Evolutionary conservation across 1,140 invertebrate species (phyloP), one percentile per base, ranked within the genome.

Genomic region (Cydia amplana): DNA sequence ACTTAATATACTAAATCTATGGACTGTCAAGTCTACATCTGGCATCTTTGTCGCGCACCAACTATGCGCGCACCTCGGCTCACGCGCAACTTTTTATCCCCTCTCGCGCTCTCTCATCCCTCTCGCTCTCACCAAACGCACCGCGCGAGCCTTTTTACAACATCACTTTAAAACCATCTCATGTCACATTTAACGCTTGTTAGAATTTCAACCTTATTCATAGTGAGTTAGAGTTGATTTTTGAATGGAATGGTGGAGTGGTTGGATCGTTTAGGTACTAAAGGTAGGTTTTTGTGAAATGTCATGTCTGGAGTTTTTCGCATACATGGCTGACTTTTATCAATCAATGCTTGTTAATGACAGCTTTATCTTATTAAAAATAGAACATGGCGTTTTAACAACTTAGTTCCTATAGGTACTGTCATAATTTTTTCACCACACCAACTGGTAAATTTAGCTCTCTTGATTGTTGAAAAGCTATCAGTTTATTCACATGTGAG

Each of bases 251-350:
- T n/a, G 4, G 25, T 16, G 7, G 4, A 67, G 64, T n/a, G 16
- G 18, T 60, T 60, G 7, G 1, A 10, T 0, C 55, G 20, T 23
- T 60, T 60, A 60, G 55, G 20, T 60, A 60, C 12, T 60, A 60
- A 60, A 23, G 7, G 18, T 10, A 4, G 0, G 55, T 60, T 60
- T 60, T 60, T 60, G 55, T 60, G 64, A 36, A 32, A 36, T 36
- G 64, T 36, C 28, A 16, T 67, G 64, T 36, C 6, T 67, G 28
- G 12, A 70, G 65, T 70, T 70, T 70, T 70, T 70, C 65, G 32
- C 65, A 40, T 70, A 70, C 64, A n/a, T 67, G n/a, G 10, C 28
- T 70, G 32, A 70, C 28, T 70, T 60, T 70, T 70, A 70, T 70
- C 65, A 70, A 70, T 70, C 65, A 70, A 70, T 36, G 65, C n/a